Conservation (phyloP, 2,888 invertebrate genomes). For the Tinea trinotella region DNA sequence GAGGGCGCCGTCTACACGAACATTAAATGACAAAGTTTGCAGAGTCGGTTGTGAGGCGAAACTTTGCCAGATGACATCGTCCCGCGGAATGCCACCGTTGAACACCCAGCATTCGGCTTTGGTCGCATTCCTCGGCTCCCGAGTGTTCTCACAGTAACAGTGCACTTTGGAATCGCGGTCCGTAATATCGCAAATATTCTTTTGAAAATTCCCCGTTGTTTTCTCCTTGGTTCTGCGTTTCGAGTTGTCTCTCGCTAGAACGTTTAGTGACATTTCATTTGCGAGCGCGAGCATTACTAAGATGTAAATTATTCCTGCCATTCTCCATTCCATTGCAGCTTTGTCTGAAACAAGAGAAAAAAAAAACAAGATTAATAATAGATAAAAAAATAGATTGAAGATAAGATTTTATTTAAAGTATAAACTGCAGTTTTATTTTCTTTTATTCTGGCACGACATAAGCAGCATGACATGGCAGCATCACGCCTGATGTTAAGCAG, state of each 20-base stretch:
- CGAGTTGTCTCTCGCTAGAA: conserved; percentile 57
- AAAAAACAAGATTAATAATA: background rate
- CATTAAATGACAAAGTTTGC: conserved; percentile 79
- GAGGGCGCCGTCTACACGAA: conserved; percentile 78
- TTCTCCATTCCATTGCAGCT: conserved; percentile 53
- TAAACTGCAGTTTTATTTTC: background rate
- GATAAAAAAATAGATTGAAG: background rate
- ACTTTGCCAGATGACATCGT: conserved; percentile 81
- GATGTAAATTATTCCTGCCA: conserved; percentile 54
- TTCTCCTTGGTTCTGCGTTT: conserved; percentile 63
- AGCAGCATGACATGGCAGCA: too few species aligned
- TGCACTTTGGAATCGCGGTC: conserved; percentile 72
- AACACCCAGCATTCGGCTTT: conserved; percentile 86
- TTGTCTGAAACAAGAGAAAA: conserved; percentile 52
- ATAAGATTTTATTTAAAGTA: background rate
- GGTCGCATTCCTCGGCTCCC: conserved; percentile 71
- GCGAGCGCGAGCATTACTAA: conserved; percentile 57
- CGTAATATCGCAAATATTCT: conserved; percentile 73
- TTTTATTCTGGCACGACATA: background rate
- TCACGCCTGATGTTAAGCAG: too few species aligned
- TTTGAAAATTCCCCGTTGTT: conserved; percentile 51
- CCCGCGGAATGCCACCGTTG: conserved; percentile 76
- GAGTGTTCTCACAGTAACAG: conserved; percentile 77
- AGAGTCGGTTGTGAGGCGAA: conserved; percentile 81
- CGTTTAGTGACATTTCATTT: conserved; percentile 62